A percentile compares a stretch with the other conserved stretches of the same genome.
Conservation (phyloP, 2,113 vertebrate species). For the Hydrolagus affinis region DNA sequence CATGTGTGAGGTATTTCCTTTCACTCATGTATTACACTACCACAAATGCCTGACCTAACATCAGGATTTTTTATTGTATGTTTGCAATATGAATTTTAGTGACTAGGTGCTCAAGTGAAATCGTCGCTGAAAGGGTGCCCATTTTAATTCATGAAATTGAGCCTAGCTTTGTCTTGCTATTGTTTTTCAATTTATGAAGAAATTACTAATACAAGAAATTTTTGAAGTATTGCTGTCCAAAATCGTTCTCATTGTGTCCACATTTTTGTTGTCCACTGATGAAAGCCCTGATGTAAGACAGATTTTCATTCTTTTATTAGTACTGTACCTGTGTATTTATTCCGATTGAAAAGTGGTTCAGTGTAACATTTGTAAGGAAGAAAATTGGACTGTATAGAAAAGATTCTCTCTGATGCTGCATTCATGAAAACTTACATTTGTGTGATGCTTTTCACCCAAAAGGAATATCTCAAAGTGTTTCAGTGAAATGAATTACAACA, state of each 20-base stretch:
- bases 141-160: background rate
- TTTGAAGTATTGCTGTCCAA: background rate
- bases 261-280: background rate
- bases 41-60: background rate
- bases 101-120: background rate
- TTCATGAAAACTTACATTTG: no score
- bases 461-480: no score
- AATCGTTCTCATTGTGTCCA: background rate
- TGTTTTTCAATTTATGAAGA: background rate
- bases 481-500: no score
- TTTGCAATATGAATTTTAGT: background rate
- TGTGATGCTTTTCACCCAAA: no score
- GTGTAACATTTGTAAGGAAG: background rate
- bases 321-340: background rate
- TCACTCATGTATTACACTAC: background rate
- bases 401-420: no score
- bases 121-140: background rate
- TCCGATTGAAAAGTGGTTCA: background rate
- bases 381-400: background rate
- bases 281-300: background rate
- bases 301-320: background rate
- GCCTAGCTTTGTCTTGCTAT: background rate
- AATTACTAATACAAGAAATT: background rate
- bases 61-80: background rate
- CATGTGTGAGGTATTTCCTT: no score